Conservation (phyloP, 2,113 vertebrate genomes). For the Nanorana parkeri region DNA sequence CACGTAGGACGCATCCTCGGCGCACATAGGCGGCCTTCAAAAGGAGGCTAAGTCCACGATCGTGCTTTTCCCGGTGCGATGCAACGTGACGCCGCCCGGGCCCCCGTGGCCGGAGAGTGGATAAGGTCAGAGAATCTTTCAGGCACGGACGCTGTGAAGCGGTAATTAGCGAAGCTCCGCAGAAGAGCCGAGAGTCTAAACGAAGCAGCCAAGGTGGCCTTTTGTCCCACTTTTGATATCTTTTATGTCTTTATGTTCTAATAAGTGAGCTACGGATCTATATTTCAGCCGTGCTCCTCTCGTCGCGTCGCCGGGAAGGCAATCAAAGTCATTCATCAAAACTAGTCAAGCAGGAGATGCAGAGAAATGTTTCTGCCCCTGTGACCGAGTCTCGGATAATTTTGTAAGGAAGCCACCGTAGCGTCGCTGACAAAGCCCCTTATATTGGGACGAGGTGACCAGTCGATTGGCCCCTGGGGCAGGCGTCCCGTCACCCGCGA, state of each 20-base stretch:
- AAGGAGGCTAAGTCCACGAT: background rate
- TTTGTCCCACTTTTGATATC: conserved; percentile 34
- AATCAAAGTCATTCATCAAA: conserved; percentile 51
- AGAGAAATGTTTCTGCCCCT: conserved; percentile 18
- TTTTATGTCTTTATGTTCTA: background rate
- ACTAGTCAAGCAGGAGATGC: conserved; percentile 7
- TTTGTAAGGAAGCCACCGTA: background rate
- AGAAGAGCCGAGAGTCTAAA: background rate
- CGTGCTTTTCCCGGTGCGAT: background rate
- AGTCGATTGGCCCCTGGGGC: background rate
- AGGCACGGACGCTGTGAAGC: background rate
- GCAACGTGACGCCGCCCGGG: too few species aligned
- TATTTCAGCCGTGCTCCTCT: background rate
- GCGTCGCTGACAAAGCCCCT: background rate
- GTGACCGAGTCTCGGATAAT: conserved; percentile 14
- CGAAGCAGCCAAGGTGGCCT: background rate
- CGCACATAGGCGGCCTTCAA: background rate
- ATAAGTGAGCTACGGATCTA: conserved; percentile 17
- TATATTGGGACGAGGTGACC: conserved; percentile 28
- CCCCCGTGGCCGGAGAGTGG: background rate
- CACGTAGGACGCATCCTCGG: background rate
- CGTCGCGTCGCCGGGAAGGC: background rate
- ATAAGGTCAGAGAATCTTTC: background rate
- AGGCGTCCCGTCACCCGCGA: background rate
- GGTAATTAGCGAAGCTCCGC: background rate